Evolutionary conservation across 2,797 vertebrate genomes (phyloP), one percentile per base, ranked within the genome.

Genomic region (Crenichthys baileyi): DNA sequence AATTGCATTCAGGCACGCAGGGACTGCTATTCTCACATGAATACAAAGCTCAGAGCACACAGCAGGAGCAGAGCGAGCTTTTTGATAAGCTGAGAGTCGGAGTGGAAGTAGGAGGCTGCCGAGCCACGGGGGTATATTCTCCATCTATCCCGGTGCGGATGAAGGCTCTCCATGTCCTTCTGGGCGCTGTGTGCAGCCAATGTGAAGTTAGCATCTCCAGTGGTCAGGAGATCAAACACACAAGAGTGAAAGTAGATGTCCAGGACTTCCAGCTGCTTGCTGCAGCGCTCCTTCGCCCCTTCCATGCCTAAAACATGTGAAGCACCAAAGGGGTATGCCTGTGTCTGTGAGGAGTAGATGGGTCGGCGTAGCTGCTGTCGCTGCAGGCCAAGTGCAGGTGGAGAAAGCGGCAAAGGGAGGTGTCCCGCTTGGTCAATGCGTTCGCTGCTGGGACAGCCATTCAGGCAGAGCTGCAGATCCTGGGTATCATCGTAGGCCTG

Each of bases 191-290:
- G 95, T 58, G 98, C 98, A 0, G 98, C 97, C 7, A 96, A 94
- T 0, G 97, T 98, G 92, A 99, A 99, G 94, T 98, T 99, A 79
- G 95, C 94, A 0, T 99, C 98, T 0, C 98, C 98, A 0, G 98
- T 99, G 93, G 98, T 99, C 85, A 99, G 96, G 11, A 99, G 95
- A 91, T 99, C 98, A 71, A 99, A 99, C 60, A 99, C 95, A 22
- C 98, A 99, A 0, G 98, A 99, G 89, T 98, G 95, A 92, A 97
- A 99, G 82, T 99, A 99, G 90, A 99, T 97, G 95, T 99, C 98
- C 88, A 95, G 96, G 88, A 97, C 94, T 53, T 97, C 95, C 89
- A 99, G 96, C 92, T 96, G 96, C 91, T 99, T 97, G 0, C 92
- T 95, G 92, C 98, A 99, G 20, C 94, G 97, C 0, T 95, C 92